These are phyloP conservation scores for Neodiprion lecontei DNA, from an alignment of 1,140 invertebrate genomes.

Conservation along the genomic window DNA sequence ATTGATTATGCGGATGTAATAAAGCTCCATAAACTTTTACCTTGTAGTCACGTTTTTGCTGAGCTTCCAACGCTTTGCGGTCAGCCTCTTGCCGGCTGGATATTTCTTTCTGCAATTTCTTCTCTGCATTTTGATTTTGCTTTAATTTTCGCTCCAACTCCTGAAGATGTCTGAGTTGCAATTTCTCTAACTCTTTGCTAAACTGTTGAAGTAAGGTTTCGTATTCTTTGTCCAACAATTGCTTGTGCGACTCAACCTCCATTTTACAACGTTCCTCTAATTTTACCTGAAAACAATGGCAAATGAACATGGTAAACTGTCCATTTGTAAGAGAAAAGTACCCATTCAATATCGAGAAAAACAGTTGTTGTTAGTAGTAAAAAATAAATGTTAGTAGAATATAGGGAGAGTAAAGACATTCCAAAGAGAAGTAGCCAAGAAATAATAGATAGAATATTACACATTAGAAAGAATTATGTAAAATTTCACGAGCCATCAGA, in stretches of 20 bases:
- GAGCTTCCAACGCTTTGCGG: constrained; percentile 84
- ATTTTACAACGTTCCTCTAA: constrained; percentile 94
- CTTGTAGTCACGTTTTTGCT: constrained; percentile 98
- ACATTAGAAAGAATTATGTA: neutral
- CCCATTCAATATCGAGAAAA: neutral
- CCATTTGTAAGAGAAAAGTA: neutral
- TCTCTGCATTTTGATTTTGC: constrained; percentile 87
- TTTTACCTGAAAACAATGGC: constrained; percentile 61
- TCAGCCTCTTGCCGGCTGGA: constrained; percentile 88
- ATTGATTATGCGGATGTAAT: no score
- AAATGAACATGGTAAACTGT: constrained; percentile 10
- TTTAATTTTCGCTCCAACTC: constrained; percentile 90
- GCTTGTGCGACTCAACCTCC: constrained; percentile 97
- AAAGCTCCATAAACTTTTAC: constrained; percentile 26
- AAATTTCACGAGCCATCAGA: neutral
- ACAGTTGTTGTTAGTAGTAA: neutral
- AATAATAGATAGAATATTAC: constrained; percentile 15
- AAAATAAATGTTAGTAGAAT: no score
- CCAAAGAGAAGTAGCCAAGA: constrained; percentile 10
- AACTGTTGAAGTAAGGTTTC: constrained; percentile 90
- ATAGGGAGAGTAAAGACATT: neutral
- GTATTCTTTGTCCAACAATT: constrained; percentile 95
- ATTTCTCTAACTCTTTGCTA: constrained; percentile 89
- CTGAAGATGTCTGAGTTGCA: constrained; percentile 87
- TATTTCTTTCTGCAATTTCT: constrained; percentile 94